Evolutionary conservation across 2,888 invertebrate genomes (phyloP).

Genomic region (Meandrusa payeni): DNA sequence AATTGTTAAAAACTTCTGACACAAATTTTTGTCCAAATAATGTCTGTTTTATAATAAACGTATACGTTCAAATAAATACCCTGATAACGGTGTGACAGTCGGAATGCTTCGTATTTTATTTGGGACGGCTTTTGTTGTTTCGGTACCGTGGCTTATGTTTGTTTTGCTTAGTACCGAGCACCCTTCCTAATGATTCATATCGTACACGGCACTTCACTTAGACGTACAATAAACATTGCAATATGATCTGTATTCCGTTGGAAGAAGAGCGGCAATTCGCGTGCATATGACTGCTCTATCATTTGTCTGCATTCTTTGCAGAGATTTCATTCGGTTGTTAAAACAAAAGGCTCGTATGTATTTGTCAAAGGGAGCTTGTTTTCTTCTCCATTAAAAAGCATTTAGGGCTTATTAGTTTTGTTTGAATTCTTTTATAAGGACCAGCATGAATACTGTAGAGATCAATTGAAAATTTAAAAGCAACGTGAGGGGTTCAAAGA

Average conservation of each 20-base stretch:
- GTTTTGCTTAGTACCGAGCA: conserved; percentile 42
- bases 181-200: conserved; percentile 31
- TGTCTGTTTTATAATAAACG: no score
- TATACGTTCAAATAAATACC: no score
- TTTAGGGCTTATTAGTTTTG: conserved; percentile 12
- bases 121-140: conserved; percentile 51
- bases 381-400: conserved; percentile 15
- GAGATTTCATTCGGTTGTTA: conserved; percentile 17
- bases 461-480: no score
- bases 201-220: conserved; percentile 22
- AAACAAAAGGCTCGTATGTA: conserved; percentile 11
- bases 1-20: no score
- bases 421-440: background rate
- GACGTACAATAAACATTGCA: background rate
- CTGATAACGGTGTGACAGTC: conserved; percentile 38
- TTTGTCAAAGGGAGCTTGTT: conserved; percentile 14
- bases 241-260: background rate
- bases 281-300: background rate
- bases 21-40: no score
- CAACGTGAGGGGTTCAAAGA: no score
- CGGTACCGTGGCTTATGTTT: conserved; percentile 42
- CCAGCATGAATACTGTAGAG: no score
- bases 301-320: conserved; percentile 7
- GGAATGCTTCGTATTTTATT: conserved; percentile 36
- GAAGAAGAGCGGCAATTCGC: background rate